Evolutionary conservation across 2,888 invertebrate genomes (phyloP), one percentile per base, ranked within the genome.

Genomic region (Linnaemya tessellans): DNA sequence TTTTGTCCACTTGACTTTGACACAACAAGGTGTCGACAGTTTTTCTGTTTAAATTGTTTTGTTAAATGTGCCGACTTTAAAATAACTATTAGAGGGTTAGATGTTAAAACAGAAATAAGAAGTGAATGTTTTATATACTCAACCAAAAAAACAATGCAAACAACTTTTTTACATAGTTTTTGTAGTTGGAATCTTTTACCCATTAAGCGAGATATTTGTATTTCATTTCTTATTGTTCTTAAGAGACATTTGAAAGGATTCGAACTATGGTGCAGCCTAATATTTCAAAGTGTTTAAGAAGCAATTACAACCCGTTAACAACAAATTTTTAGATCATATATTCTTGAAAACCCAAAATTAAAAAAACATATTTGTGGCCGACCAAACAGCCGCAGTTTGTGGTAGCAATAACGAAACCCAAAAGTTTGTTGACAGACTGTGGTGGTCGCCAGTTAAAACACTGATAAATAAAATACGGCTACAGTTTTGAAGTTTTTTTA

Each of bases 351-450:
- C 1, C 10, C 54, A 30, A 60, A 43, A 38, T 7, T 25, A 62
- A 56, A 56, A 65, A 67, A 18, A 30, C 4, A 13, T 9, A 56
- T 30, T 51, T 77, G 82, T 51, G 77, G 49, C 65, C 41, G 58
- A 71, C 82, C 77, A 56, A 30, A 13, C 71, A 70, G 65, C 82
- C 77, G 41, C 82, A 82, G 41, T 64, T 82, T 82, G 82, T 71
- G 82, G 77, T 49, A 77, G 70, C 49, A 22, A 64, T 49, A 25
- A 77, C 30, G 49, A 71, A 73, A 71, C 56, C 60, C 18, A 56
- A 46, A 58, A 58, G 56, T 58, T 71, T 49, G 49, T 67, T 43
- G 46, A 65, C 65, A 38, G 65, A 56, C 18, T 49, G 60, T n/a
- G 25, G 58, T 43, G 30, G 20, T 51, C 65, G 67, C n/a, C 74